Evolutionary conservation across 2,797 vertebrate genomes (phyloP), one percentile per base, ranked within the genome.

Genomic region (Karalla daura): DNA sequence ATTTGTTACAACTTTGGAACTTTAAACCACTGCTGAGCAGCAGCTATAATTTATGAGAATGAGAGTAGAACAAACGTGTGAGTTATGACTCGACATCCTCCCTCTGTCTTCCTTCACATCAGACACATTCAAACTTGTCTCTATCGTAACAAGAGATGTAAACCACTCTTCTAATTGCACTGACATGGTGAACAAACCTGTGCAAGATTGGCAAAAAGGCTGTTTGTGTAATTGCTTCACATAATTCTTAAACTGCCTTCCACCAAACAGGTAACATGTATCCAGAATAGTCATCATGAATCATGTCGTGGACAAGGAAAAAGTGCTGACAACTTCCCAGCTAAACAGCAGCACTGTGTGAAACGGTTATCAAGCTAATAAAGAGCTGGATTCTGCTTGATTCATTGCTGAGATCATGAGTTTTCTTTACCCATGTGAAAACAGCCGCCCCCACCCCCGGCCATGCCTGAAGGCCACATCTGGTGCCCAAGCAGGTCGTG

Each of bases 401-500:
- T 37, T 14, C 47, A 44, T 5, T 1, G 10, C 10, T 30, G 15
- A 50, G 35, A n/a, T 20, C 20, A 12, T 32, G n/a, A n/a, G n/a
- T n/a, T 46, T 5, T 15, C 2, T n/a, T 45, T 46, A 15, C 17
- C 15, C 25, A 27, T 7, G 9, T 33, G 14, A 37, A 8, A 47
- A 20, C 13, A 25, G 4, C 39, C 10, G 14, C 52, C 14, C 40
- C 23, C 50, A 40, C 24, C 28, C 30, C 23, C 11, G 27, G 13
- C 7, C 51, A n/a, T 6, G 68, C 32, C 78, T 45, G 37, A 33
- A 52, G 60, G 46, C 36, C 14, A 5, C 0, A 58, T 7, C 33
- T 27, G 73, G 66, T 62, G 77, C 60, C 81, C 28, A 1, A 51
- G 61, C 58, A 44, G 71, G 62, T 41, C 7, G 46, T 60, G 70